These are phyloP conservation scores for Babylonia areolata DNA, from an alignment of 1,140 invertebrate genomes.

Conservation along the genomic window DNA sequence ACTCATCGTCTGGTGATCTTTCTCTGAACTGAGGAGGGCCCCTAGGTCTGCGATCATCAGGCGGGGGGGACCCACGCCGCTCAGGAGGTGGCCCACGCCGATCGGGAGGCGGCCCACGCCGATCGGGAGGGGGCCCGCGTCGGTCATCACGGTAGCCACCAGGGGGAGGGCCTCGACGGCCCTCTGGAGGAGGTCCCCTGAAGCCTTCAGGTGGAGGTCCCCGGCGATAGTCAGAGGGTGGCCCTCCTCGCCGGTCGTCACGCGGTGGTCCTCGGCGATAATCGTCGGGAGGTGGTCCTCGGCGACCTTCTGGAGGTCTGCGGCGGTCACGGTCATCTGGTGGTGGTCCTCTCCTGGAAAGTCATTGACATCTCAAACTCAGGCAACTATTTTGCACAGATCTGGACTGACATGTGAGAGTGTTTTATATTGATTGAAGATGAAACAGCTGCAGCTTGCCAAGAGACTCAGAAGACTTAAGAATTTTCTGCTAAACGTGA, in stretches of 20 bases:
- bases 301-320: constrained; percentile 35
- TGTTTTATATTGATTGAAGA: no score
- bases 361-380: no score
- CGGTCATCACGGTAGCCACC: constrained; percentile 38
- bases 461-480: no score
- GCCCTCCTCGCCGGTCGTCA: constrained; percentile 46
- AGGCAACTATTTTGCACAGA: no score
- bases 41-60: constrained; percentile 39
- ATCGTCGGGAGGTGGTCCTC: constrained; percentile 40
- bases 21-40: constrained; percentile 44
- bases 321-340: constrained; percentile 29
- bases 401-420: no score
- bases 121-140: constrained; percentile 43
- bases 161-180: constrained; percentile 43
- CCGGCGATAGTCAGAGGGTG: constrained; percentile 44
- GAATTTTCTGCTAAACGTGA: no score
- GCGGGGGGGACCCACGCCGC: constrained; percentile 40
- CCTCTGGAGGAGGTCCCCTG: constrained; percentile 44
- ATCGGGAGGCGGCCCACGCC: constrained; percentile 42
- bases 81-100: constrained; percentile 32
- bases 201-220: constrained; percentile 42
- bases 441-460: no score
- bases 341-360: constrained; percentile 25
- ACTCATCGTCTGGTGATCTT: constrained; percentile 40
- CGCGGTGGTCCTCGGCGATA: constrained; percentile 42